Conservation (phyloP, 2,888 invertebrate species). For the Crossocerus cetratus region DNA sequence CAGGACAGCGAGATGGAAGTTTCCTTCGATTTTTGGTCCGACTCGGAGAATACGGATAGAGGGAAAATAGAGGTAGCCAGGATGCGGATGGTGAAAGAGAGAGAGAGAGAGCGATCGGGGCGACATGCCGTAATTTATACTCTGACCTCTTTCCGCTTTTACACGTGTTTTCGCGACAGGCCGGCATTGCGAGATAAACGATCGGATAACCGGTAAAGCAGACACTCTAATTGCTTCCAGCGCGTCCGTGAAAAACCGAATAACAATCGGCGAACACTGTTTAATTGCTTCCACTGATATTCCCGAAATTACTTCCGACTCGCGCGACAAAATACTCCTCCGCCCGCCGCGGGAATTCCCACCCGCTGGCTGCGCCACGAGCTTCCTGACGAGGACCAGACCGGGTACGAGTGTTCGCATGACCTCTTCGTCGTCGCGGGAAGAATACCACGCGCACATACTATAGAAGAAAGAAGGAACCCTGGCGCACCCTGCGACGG, state of each 20-base stretch:
- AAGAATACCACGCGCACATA: no score
- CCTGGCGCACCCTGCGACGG: neutral
- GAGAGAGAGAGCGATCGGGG: constrained; percentile 28
- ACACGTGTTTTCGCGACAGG: constrained; percentile 28
- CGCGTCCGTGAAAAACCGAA: neutral
- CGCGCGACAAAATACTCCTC: constrained; percentile 5
- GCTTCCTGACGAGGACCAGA: no score
- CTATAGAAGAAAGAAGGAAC: neutral
- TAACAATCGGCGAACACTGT: neutral
- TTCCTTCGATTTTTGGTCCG: constrained; percentile 58
- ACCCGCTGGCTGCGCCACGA: no score
- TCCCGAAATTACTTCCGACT: constrained; percentile 1
- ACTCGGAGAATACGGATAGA: constrained; percentile 18
- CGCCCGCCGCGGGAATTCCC: neutral
- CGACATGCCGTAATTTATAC: constrained; percentile 55
- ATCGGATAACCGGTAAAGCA: constrained; percentile 36
- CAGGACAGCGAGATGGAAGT: constrained; percentile 51
- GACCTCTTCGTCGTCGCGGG: no score
- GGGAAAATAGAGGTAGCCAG: constrained; percentile 25
- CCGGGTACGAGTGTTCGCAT: no score
- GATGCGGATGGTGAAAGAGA: constrained; percentile 18
- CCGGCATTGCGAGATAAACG: constrained; percentile 52
- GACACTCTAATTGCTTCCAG: constrained; percentile 9
- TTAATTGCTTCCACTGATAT: constrained; percentile 5
- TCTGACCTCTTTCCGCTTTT: constrained; percentile 36